Evolutionary conservation across 2,797 vertebrate species (phyloP).

Genomic region (Darevskia nairensis): DNA sequence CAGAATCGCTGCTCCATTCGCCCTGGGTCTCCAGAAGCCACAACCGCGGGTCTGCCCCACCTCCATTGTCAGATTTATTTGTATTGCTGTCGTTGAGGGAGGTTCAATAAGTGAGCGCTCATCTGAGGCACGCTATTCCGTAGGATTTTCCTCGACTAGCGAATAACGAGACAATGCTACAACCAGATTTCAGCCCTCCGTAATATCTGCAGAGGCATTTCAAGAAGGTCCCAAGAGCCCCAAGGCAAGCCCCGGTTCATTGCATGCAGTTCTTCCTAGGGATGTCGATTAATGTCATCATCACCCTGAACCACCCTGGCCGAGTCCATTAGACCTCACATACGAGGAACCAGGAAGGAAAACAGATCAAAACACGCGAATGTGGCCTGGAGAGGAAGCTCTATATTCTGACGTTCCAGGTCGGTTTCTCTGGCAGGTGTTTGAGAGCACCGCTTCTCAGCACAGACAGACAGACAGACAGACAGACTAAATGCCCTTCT

Average conservation of each 20-base stretch:
- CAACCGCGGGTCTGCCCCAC: not conserved
- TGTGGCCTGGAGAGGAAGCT: not conserved
- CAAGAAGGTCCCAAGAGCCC: not conserved
- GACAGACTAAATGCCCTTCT: not conserved
- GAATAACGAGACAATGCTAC: not conserved
- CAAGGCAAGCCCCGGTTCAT: not conserved
- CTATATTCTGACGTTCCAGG: not conserved
- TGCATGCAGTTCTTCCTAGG: too few relatives aligned
- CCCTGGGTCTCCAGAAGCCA: not conserved
- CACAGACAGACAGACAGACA: too few relatives aligned
- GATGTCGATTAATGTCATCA: not conserved
- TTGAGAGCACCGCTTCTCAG: not conserved
- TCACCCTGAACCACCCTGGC: too few relatives aligned
- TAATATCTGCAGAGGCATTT: not conserved
- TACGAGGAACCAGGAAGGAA: not conserved
- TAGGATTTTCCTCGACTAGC: not conserved
- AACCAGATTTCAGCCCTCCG: not conserved
- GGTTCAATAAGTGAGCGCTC: not conserved
- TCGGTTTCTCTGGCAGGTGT: not conserved
- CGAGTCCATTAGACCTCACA: not conserved
- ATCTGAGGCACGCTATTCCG: not conserved
- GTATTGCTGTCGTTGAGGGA: not conserved
- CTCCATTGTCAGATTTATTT: not conserved
- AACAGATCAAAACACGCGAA: not conserved
- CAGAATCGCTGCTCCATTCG: not conserved